These are phyloP conservation scores for Prunella strophiata DNA, from an alignment of 2,797 vertebrate species.

Conservation along the genomic window DNA sequence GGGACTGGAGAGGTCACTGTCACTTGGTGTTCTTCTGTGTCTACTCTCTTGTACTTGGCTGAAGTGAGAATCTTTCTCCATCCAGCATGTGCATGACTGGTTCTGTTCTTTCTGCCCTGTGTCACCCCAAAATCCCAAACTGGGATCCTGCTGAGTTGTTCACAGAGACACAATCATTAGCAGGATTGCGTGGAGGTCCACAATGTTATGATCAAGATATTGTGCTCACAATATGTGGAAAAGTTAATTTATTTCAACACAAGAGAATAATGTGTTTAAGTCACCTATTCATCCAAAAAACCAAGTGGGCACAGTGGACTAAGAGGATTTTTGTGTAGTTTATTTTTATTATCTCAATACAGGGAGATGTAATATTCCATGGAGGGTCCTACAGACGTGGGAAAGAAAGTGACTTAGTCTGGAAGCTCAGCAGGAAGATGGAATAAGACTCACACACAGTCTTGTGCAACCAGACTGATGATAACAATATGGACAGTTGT, in stretches of 20 bases:
- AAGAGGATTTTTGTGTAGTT: background rate
- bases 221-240: background rate
- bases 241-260: background rate
- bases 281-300: background rate
- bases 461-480: background rate
- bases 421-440: background rate
- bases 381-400: rapidly evolving
- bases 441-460: background rate
- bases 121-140: background rate
- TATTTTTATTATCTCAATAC: background rate
- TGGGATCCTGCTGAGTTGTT: background rate
- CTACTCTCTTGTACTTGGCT: background rate
- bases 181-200: background rate
- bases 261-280: background rate
- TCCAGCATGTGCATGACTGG: background rate
- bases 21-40: background rate
- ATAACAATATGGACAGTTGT: background rate
- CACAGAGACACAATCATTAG: background rate
- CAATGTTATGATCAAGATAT: background rate
- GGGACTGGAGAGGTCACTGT: background rate
- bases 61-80: background rate
- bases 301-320: background rate
- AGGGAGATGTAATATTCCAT: background rate
- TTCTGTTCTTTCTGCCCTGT: background rate
- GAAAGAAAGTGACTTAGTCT: background rate